Base-by-base conservation (phyloP, 2,888 invertebrate genomes). In the Plagodis pulveraria region DNA sequence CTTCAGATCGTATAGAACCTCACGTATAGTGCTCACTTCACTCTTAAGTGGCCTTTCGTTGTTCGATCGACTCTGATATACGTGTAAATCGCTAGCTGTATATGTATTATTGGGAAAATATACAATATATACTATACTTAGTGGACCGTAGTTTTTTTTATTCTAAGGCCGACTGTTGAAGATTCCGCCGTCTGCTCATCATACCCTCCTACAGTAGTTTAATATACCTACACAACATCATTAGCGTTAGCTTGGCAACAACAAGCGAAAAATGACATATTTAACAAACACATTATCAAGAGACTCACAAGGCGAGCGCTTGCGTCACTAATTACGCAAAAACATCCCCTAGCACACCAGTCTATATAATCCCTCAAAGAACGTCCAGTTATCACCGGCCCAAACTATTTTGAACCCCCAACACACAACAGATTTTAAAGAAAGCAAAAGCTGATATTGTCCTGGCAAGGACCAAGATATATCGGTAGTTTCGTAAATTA, bases 271-370 rank as follows among this genome's bases (percentile, higher is more conserved):
- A 41, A 48, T 50, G 62, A 45, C 42, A 60, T 57, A 53, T 43
- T 50, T 55, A 56, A 62, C 62, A 65, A 58, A 52, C 48, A 58
- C 64, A 67, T 66, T 66, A 74, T 80, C 81, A 73, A 76, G 79
- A 79, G 80, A 78, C 80, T 80, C 81, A 73, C 76, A 80, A 78
- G 80, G 79, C 80, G 73, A 73, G 72, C 80, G 74, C 74, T 75
- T 76, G 75, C 80, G 71, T 74, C 81, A 86, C 85, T 89, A 89
- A 91, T 91, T 90, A 89, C 87, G 84, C 85, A 91, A 90, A 88
- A 91, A 89, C 87, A 83, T 83, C 83, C 80, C 83, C 86, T 79
- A 74, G 86, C 82, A 81, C 78, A 73, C 76, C 73, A 66, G 73
- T 65, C 66, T 63, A 76, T 80, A 80, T 88, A 87, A 91, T 87